Evolutionary conservation across 2,113 vertebrate species (phyloP), one percentile per base, ranked within the genome.

Genomic region (Anarrhichthys ocellatus): DNA sequence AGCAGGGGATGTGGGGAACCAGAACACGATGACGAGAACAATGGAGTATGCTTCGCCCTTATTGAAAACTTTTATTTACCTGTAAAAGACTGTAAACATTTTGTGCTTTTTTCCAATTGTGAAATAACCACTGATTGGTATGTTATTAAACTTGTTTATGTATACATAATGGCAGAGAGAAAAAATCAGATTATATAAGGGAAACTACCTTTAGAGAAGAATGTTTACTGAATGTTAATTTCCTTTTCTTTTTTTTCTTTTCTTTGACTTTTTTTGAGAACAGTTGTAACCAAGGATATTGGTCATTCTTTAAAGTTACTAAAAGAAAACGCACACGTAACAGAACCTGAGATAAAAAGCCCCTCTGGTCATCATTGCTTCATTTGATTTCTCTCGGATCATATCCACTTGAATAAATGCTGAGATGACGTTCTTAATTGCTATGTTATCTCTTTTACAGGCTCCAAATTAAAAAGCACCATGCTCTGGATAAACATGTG

Each of bases 61-160:
- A 96, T 95, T 94, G 94, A 96, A 96, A 96, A 95, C 96, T 98
- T 99, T 99, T 97, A 97, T 99, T 97, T 97, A 98, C 97, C 95
- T 98, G 97, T 99, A 99, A 96, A 98, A 97, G 97, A 97, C 96
- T 99, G 97, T 98, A 97, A 97, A 99, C 97, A 96, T 98, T 98
- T 98, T 97, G 97, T 99, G 96, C 96, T 97, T 97, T 98, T 97
- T 97, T 97, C 97, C 96, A 97, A 96, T 98, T 99, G 97, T 99
- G 97, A 98, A 96, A 95, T 95, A 99, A 99, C 98, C 98, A 99
- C 98, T 99, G 97, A 99, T 97, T 97, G 98, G 97, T 98, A 96
- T 98, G 97, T 97, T 98, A 95, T 95, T 96, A 97, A 97, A 98
- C 96, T 93, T 95, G 93, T 97, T 97, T 96, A 96, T 98, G 97